Evolutionary conservation across 2,888 invertebrate species (phyloP).

Genomic region (Drosophila mettleri): DNA sequence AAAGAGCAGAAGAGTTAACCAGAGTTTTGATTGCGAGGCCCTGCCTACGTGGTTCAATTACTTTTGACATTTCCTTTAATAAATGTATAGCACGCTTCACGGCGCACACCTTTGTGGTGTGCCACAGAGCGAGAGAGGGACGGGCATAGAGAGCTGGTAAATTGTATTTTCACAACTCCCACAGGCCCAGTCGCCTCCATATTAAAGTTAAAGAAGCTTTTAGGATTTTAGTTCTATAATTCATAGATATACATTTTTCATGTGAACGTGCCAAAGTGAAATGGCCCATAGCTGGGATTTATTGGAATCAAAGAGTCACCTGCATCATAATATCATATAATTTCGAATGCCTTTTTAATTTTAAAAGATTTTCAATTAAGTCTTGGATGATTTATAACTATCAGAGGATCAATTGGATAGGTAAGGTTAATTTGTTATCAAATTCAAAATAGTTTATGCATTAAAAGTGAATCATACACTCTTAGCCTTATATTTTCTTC

Average conservation of each 20-base stretch:
- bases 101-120: constrained; percentile 14
- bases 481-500: too few relatives aligned
- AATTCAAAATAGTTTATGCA: too few relatives aligned
- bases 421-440: too few relatives aligned
- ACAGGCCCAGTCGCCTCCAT: background rate
- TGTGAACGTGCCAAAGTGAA: background rate
- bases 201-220: background rate
- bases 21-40: constrained; percentile 11
- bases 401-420: too few relatives aligned
- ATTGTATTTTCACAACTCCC: background rate
- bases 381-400: too few relatives aligned
- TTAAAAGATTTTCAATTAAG: background rate
- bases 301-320: background rate
- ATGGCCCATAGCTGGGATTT: background rate
- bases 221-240: background rate
- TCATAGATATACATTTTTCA: background rate
- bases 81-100: constrained; percentile 58
- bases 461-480: too few relatives aligned
- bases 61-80: constrained; percentile 71
- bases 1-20: constrained; percentile 57
- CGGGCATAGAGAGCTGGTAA: background rate
- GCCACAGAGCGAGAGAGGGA: background rate
- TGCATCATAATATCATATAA: too few relatives aligned
- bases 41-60: constrained; percentile 73
- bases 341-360: too few relatives aligned